These are phyloP conservation scores for Etia nguti DNA, from an alignment of 2,113 vertebrate species.

Conservation along the genomic window DNA sequence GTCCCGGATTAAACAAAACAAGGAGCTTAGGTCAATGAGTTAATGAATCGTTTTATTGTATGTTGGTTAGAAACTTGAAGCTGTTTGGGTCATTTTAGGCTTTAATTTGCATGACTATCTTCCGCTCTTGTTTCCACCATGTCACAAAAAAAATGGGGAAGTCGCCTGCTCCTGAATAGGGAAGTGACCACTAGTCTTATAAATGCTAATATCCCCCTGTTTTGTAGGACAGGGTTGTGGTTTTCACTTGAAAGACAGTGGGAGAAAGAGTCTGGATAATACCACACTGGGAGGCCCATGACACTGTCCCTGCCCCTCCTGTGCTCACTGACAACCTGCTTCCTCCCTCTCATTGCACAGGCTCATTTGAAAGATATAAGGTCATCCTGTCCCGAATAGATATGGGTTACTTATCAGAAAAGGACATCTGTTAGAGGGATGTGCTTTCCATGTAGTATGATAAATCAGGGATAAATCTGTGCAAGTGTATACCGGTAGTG, in stretches of 20 bases:
- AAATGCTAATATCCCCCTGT: slow-evolving; percentile 35
- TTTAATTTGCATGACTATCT: neutral
- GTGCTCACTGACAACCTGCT: slow-evolving; percentile 1
- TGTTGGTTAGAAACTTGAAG: neutral
- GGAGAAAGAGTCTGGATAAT: slow-evolving; percentile 18
- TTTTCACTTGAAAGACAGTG: slow-evolving; percentile 4
- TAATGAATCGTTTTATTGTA: neutral
- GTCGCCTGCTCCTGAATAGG: neutral
- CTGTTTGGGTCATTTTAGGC: neutral
- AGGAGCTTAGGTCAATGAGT: neutral
- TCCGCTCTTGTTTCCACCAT: neutral
- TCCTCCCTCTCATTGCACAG: slow-evolving; percentile 17
- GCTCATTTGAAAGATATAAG: slow-evolving; percentile 36
- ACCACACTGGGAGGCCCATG: neutral
- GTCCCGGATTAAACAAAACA: neutral
- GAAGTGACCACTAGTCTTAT: neutral
- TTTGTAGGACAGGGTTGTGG: neutral
- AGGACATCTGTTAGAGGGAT: neutral
- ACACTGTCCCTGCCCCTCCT: neutral
- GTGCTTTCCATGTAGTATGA: neutral
- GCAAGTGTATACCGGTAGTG: neutral
- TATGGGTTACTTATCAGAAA: slow-evolving; percentile 2
- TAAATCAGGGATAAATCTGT: neutral
- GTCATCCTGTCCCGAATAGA: slow-evolving; percentile 9
- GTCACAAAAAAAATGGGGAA: neutral